phyloP scores from a whole-genome alignment of 2,797 vertebrate species.

The Lepilemur ruficaudatus region DNA sequence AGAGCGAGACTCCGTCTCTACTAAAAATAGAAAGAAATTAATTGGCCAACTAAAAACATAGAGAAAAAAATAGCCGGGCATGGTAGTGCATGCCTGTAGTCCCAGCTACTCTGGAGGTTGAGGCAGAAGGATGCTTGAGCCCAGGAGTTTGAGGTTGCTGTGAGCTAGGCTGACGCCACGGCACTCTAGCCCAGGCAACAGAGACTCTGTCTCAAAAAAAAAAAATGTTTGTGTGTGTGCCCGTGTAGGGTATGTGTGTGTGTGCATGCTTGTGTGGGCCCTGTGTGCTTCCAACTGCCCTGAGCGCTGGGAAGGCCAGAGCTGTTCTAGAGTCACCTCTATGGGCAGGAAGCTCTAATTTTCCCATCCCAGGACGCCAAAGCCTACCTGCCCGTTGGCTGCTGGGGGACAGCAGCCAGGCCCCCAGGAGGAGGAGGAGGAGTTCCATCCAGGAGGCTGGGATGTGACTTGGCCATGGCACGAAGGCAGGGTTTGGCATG shows the following conservation, averaged over 20 bases:
- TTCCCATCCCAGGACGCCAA: not conserved
- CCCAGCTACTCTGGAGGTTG: too few relatives aligned
- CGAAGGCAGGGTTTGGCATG: not conserved
- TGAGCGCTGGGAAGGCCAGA: not conserved
- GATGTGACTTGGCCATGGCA: not conserved
- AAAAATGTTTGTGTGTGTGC: not conserved
- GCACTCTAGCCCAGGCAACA: too few relatives aligned
- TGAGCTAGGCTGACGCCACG: too few relatives aligned
- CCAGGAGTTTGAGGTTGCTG: too few relatives aligned
- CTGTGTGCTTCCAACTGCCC: not conserved
- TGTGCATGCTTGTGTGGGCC: fast-evolving
- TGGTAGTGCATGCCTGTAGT: too few relatives aligned
- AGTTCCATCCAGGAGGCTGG: not conserved
- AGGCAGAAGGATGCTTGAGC: too few relatives aligned
- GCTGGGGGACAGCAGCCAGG: not conserved
- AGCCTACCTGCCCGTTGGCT: not conserved
- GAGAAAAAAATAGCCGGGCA: too few relatives aligned
- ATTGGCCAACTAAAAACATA: too few relatives aligned
- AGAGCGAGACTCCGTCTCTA: too few relatives aligned
- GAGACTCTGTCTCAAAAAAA: too few relatives aligned
- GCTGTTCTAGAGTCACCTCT: not conserved
- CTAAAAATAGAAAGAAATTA: too few relatives aligned
- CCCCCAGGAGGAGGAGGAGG: not conserved
- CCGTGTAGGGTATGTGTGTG: not conserved
- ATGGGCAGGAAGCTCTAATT: not conserved